phyloP scores from a whole-genome alignment of 2,797 vertebrate species.

The Xenops minutus region DNA sequence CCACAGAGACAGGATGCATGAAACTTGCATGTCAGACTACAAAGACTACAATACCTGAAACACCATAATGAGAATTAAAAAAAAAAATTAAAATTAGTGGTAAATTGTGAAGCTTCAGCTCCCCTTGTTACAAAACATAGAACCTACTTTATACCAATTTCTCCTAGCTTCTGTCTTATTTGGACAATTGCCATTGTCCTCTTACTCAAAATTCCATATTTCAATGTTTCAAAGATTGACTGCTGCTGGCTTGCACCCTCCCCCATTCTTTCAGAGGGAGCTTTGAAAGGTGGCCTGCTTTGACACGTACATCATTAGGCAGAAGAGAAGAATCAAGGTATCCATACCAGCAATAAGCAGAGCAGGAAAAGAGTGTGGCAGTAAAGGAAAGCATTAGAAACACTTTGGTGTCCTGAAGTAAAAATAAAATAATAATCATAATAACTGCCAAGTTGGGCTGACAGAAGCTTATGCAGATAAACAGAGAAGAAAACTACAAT shows the following conservation, averaged over 20 bases:
- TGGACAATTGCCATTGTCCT: conserved; percentile 54
- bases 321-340: conserved; percentile 53
- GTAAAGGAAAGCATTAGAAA: conserved; percentile 61
- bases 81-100: background rate
- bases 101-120: background rate
- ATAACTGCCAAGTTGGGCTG: background rate
- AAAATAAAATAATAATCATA: background rate
- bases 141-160: background rate
- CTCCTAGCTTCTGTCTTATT: conserved; percentile 44
- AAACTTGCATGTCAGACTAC: background rate
- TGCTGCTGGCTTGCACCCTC: conserved; percentile 43
- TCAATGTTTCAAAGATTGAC: conserved; percentile 57
- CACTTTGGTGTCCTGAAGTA: conserved; percentile 16
- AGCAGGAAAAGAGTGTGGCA: conserved; percentile 32
- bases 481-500: background rate
- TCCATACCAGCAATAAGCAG: conserved; percentile 60
- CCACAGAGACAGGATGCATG: background rate
- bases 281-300: conserved; percentile 68
- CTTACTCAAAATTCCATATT: background rate
- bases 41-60: background rate
- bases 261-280: conserved; percentile 45
- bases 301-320: conserved; percentile 62
- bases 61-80: background rate
- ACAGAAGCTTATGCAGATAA: background rate
- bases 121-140: conserved; percentile 1